Evolutionary conservation across 30 jellyfish, hydroid and myxozoan species (phyloP), one percentile per base, ranked within the genome.

Genomic region (Aurelia aurita): DNA sequence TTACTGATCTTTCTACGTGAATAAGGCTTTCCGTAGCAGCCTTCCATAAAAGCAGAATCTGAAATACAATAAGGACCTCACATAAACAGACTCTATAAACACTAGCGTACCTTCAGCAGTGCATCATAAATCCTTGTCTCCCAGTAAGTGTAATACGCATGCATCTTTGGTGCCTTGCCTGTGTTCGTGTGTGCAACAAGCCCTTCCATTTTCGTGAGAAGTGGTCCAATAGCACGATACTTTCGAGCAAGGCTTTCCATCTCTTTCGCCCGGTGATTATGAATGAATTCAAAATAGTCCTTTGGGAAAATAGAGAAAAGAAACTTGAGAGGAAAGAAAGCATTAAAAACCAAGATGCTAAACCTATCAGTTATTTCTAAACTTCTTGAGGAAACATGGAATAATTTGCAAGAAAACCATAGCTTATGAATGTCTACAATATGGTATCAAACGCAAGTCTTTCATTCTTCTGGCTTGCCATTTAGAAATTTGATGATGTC

Each of bases 191-290:
- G 99, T 49, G 96, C 97, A 29, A 94, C 86, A 19, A 94, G 86
- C 2, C 99, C 99, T 69, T 94, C 99, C 93, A 94, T 84, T 69
- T 94, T 94, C 25, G 99, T 94, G 39, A 94, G 84, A 72, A 94
- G 72, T 19, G 99, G 99, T 3, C 99, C 99, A 68, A 94, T 94
- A 14, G 99, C 99, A 20, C 99, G 96, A 69, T 94, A 94, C 60
- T 85, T 88, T 20, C 99, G 79, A 22, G 97, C 97, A 34, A 88
- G 87, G 22, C 86, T 84, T 43, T 94, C 99, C 95, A 89, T 94
- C 60, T 94, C 97, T 25, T 79, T 85, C 19, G 65, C 54, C 51
- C 99, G 94, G 58, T 90, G 91, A 54, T 16, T 71, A 23, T 83
- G 91, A 54, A 94, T 82, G 85, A 83, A 94, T 57, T 94, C 99